Conservation (phyloP, 2,888 invertebrate species). For the Micoletzkya japonica region DNA sequence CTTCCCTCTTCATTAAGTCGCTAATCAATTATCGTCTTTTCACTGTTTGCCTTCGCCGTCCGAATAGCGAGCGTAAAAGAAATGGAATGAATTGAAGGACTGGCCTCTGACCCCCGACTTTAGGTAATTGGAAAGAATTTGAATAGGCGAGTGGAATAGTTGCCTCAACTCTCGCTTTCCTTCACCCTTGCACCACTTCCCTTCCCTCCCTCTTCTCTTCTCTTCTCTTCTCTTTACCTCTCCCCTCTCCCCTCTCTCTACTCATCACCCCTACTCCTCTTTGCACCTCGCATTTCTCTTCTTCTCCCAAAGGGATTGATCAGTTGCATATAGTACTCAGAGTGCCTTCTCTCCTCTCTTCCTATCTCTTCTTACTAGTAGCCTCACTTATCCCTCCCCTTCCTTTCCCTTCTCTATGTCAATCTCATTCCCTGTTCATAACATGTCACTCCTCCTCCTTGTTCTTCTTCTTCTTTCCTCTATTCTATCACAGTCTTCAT, state of each 20-base stretch:
- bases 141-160: too few species aligned
- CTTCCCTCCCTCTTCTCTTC: not conserved
- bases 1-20: too few species aligned
- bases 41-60: too few species aligned
- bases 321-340: too few species aligned
- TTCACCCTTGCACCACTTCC: not conserved
- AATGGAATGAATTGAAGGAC: too few species aligned
- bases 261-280: not conserved
- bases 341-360: not conserved
- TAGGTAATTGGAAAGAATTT: too few species aligned
- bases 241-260: not conserved
- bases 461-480: not conserved
- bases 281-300: slow-evolving; percentile 8
- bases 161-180: too few species aligned
- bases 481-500: not conserved
- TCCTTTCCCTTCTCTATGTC: not conserved
- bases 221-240: not conserved
- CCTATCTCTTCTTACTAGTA: not conserved
- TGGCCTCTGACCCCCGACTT: too few species aligned
- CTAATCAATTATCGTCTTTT: too few species aligned
- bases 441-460: not conserved
- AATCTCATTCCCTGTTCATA: not conserved
- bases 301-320: too few species aligned
- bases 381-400: not conserved
- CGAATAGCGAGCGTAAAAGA: too few species aligned